A percentile compares a stretch with the other conserved stretches of the same genome.
Evolutionary conservation across 2,888 invertebrate species (phyloP).

Genomic region (Chirona hameri): DNA sequence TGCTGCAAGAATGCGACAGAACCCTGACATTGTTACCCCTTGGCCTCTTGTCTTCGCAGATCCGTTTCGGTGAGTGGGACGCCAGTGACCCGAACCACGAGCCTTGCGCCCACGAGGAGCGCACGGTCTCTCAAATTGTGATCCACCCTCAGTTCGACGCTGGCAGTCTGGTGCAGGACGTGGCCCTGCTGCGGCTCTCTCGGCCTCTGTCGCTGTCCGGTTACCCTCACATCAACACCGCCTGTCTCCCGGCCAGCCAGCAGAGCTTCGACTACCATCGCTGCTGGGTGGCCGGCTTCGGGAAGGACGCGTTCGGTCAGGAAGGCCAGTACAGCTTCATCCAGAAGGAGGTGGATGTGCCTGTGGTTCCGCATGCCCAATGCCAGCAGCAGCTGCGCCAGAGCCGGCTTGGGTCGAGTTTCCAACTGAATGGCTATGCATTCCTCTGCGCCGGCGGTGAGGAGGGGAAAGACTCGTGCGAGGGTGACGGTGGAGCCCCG

Average conservation of each 20-base stretch:
- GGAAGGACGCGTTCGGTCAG: constrained; percentile 61
- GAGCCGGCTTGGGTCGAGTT: constrained; percentile 63
- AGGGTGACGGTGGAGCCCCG: constrained; percentile 71
- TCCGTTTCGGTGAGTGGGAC: constrained; percentile 74
- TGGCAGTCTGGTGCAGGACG: constrained; percentile 70
- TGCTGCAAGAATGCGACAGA: too few species aligned
- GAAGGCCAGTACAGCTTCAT: constrained; percentile 59
- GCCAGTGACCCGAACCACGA: constrained; percentile 59
- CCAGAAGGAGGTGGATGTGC: constrained; percentile 70
- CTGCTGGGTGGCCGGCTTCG: constrained; percentile 70
- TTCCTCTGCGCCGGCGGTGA: constrained; percentile 79
- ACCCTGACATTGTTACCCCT: too few species aligned
- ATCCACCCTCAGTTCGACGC: constrained; percentile 65
- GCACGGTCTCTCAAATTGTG: constrained; percentile 56
- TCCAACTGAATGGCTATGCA: constrained; percentile 60
- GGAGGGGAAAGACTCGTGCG: constrained; percentile 70
- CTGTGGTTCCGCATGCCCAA: constrained; percentile 60
- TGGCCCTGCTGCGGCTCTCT: constrained; percentile 71
- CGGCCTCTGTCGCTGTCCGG: constrained; percentile 47
- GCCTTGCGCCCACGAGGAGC: constrained; percentile 62
- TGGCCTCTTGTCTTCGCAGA: constrained; percentile 49
- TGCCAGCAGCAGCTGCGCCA: constrained; percentile 62
- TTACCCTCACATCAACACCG: constrained; percentile 51
- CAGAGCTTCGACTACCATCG: constrained; percentile 53
- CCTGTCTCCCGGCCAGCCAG: constrained; percentile 52